A percentile compares a stretch with the other conserved stretches of the same genome.
Evolutionary conservation across 1,140 invertebrate genomes (phyloP).

Genomic region (Euwallacea similis): DNA sequence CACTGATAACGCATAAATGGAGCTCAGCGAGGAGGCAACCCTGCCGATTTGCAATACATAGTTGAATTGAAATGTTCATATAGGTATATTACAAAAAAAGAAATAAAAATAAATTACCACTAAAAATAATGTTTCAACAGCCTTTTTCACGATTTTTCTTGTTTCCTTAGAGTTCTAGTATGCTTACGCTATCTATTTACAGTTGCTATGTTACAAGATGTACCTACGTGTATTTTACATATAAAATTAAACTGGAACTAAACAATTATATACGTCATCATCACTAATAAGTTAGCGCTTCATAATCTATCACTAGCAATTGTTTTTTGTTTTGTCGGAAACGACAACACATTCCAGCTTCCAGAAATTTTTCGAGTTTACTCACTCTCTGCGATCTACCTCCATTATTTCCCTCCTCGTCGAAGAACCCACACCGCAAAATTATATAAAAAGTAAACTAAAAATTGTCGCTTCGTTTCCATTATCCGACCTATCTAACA

Average conservation of each 20-base stretch:
- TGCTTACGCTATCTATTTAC: slow-evolving; percentile 4
- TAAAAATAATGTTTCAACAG: slow-evolving; percentile 34
- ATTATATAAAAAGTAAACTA: background rate
- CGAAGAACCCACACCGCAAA: no score
- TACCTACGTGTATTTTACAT: background rate
- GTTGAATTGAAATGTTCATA: no score
- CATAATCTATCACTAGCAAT: background rate
- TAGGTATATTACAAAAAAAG: no score
- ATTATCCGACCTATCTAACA: slow-evolving; percentile 23
- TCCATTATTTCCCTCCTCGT: no score
- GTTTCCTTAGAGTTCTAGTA: slow-evolving; percentile 18
- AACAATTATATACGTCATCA: background rate
- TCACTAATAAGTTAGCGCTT: slow-evolving; percentile 20
- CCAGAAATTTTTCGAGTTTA: no score
- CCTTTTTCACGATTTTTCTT: slow-evolving; percentile 29
- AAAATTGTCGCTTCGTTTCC: background rate
- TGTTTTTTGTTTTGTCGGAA: background rate
- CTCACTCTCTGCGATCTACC: no score
- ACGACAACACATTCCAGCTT: background rate
- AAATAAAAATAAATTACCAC: slow-evolving; percentile 21
- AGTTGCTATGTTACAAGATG: slow-evolving; percentile 25
- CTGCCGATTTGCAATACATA: no score
- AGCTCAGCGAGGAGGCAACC: no score
- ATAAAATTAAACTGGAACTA: background rate
- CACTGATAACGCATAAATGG: no score